phyloP scores from a whole-genome alignment of 1,140 invertebrate species.

The Nautilus pompilius region DNA sequence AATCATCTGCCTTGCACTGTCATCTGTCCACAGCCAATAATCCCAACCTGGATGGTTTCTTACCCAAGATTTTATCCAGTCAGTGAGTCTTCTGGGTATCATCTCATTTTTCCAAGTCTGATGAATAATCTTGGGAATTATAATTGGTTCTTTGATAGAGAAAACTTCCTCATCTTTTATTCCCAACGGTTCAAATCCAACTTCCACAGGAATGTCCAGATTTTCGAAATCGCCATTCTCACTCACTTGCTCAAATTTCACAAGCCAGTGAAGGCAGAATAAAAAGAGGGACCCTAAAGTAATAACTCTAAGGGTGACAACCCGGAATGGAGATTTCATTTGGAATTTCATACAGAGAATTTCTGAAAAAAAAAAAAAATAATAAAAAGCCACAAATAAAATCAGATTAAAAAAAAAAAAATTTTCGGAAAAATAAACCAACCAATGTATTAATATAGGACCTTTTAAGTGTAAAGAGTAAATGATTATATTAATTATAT shows the following conservation, averaged over 20 bases:
- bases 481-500: no score
- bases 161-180: conserved; percentile 23
- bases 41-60: conserved; percentile 43
- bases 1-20: conserved; percentile 37
- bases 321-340: no score
- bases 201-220: conserved; percentile 25
- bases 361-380: no score
- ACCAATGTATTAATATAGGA: no score
- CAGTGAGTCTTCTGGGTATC: conserved; percentile 36
- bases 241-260: conserved; percentile 34
- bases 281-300: conserved; percentile 12
- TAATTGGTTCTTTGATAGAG: conserved; percentile 18
- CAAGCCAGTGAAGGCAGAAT: conserved; percentile 28
- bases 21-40: conserved; percentile 51
- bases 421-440: no score
- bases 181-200: conserved; percentile 15
- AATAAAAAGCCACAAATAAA: no score
- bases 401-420: no score
- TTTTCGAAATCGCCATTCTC: conserved; percentile 30
- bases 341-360: no score
- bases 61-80: conserved; percentile 43
- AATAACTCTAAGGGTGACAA: conserved; percentile 21
- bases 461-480: no score
- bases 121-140: conserved; percentile 48
- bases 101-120: conserved; percentile 47